Evolutionary conservation across 92 coral and sea anemone genomes (phyloP).

Genomic region (Porites evermanni): DNA sequence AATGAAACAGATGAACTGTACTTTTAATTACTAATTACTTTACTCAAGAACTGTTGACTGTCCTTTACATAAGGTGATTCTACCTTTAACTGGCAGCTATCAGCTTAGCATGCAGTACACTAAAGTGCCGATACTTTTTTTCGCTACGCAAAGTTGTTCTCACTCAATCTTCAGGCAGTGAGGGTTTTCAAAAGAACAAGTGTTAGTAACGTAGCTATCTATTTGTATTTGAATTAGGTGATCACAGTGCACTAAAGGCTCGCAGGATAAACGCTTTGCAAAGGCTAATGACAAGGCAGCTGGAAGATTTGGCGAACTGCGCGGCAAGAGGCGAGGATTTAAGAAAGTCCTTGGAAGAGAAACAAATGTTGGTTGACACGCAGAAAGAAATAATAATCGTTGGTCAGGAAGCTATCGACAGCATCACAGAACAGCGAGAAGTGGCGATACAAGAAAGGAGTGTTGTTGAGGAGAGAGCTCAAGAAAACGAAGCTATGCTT

Average conservation of each 20-base stretch:
- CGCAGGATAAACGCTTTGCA: conserved; percentile 59
- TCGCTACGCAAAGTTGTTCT: too few relatives aligned
- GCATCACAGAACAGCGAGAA: conserved; percentile 40
- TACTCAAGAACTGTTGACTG: too few relatives aligned
- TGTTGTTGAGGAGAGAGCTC: conserved; percentile 60
- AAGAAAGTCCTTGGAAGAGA: conserved; percentile 56
- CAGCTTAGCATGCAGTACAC: too few relatives aligned
- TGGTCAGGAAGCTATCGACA: conserved; percentile 69
- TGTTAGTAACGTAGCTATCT: too few relatives aligned
- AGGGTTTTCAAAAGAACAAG: too few relatives aligned
- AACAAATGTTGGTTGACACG: conserved; percentile 55
- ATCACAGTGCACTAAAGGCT: background rate
- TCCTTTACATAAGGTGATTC: too few relatives aligned
- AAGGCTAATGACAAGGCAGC: conserved; percentile 65
- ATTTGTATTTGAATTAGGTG: background rate
- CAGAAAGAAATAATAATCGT: conserved; percentile 74
- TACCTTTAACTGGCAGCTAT: too few relatives aligned
- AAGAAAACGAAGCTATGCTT: conserved; percentile 65
- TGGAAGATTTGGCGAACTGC: conserved; percentile 60
- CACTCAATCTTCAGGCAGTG: too few relatives aligned
- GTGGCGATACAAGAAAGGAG: conserved; percentile 51
- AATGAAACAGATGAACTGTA: too few relatives aligned
- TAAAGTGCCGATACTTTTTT: too few relatives aligned
- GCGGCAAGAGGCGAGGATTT: conserved; percentile 47
- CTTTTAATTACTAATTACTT: too few relatives aligned